phyloP scores from a whole-genome alignment of 2,888 invertebrate genomes.

The Pseudoips prasinana region DNA sequence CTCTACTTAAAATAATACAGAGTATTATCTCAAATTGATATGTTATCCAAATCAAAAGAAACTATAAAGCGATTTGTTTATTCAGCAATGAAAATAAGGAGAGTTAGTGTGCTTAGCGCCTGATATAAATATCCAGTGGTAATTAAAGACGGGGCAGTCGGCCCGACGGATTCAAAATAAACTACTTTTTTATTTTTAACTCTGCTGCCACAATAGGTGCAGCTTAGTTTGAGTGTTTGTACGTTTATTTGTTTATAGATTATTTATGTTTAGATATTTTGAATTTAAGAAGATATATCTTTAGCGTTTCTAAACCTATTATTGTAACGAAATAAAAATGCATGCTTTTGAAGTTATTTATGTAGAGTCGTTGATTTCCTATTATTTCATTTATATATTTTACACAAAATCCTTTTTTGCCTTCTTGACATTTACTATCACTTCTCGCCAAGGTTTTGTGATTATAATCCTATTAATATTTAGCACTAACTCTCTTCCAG shows the following conservation, averaged over 20 bases:
- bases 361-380: too few species aligned
- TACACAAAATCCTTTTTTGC: too few species aligned
- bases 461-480: too few species aligned
- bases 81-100: constrained; percentile 47
- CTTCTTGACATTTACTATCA: too few species aligned
- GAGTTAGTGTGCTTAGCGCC: constrained; percentile 39
- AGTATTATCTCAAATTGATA: constrained; percentile 24
- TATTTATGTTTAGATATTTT: constrained; percentile 5
- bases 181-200: constrained; percentile 53
- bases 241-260: constrained; percentile 22
- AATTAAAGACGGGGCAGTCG: constrained; percentile 56
- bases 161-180: constrained; percentile 54
- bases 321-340: too few species aligned
- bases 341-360: too few species aligned
- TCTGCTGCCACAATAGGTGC: constrained; percentile 48
- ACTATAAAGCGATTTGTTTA: constrained; percentile 52
- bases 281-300: neutral
- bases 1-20: too few species aligned
- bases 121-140: constrained; percentile 53
- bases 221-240: constrained; percentile 33
- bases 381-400: too few species aligned
- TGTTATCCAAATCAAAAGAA: constrained; percentile 32
- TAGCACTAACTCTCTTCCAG: too few species aligned
- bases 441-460: too few species aligned
- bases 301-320: too few species aligned